phyloP scores from a whole-genome alignment of 2,888 invertebrate genomes.

The Allygus modestus region DNA sequence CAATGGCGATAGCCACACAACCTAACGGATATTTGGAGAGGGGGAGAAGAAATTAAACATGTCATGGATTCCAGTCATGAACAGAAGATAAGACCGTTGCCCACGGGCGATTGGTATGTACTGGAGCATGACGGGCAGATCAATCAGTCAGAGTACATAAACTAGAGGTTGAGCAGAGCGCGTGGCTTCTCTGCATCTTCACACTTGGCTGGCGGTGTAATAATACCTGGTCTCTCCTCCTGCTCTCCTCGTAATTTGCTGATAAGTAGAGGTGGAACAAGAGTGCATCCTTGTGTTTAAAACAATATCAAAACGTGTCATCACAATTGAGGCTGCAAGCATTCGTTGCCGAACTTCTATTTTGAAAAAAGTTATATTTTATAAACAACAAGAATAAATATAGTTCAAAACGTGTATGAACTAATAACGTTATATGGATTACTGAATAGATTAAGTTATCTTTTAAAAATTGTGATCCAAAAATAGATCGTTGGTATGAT shows the following conservation, averaged over 20 bases:
- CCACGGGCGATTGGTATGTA: constrained; percentile 26
- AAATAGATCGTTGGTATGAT: no score
- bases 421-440: no score
- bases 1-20: no score
- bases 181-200: constrained; percentile 14
- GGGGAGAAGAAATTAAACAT: constrained; percentile 35
- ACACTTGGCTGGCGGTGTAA: constrained; percentile 31
- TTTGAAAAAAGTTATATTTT: no score
- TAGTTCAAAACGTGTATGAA: no score
- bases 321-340: not conserved
- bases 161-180: constrained; percentile 3
- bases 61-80: constrained; percentile 42
- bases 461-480: no score
- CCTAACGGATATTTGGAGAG: not conserved
- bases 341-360: no score
- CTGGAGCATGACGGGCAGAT: constrained; percentile 22
- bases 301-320: not conserved
- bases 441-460: no score
- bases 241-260: not conserved
- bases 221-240: constrained; percentile 18
- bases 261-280: not conserved
- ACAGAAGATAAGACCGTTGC: constrained; percentile 31
- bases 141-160: constrained; percentile 36
- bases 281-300: not conserved
- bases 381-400: no score